These are phyloP conservation scores for Acleris laterana DNA, from an alignment of 2,888 invertebrate genomes.

Conservation along the genomic window DNA sequence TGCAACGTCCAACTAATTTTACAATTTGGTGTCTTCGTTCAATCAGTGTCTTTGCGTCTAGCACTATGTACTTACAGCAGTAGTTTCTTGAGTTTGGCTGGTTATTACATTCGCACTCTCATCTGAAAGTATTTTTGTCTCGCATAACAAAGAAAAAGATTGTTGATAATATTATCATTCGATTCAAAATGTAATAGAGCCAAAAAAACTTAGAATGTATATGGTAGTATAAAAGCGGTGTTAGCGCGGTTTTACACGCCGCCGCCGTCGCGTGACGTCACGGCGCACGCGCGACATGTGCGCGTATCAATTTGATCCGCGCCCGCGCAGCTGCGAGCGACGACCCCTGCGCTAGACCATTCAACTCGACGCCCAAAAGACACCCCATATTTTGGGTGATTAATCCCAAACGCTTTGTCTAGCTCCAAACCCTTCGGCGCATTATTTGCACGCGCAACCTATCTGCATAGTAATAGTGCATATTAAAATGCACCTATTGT, in stretches of 20 bases:
- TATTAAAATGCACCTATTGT: constrained; percentile 67
- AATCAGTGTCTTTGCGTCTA: too few relatives aligned
- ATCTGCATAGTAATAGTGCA: constrained; percentile 68
- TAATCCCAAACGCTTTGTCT: constrained; percentile 76
- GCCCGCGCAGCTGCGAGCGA: constrained; percentile 77
- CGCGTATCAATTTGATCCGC: constrained; percentile 78
- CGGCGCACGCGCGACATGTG: constrained; percentile 60
- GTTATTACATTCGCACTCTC: too few relatives aligned
- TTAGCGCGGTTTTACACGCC: constrained; percentile 32
- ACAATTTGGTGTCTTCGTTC: too few relatives aligned
- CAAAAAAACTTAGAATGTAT: constrained; percentile 4
- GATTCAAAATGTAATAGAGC: too few relatives aligned
- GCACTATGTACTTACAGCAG: too few relatives aligned
- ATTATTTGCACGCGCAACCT: constrained; percentile 68
- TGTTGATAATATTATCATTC: too few relatives aligned
- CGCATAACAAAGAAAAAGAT: too few relatives aligned
- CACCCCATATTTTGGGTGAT: constrained; percentile 73
- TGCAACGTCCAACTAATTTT: too few relatives aligned
- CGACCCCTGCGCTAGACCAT: constrained; percentile 63
- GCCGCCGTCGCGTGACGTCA: constrained; percentile 59
- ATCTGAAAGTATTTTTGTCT: too few relatives aligned
- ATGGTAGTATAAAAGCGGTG: constrained; percentile 20
- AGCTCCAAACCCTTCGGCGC: constrained; percentile 59
- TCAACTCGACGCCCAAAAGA: constrained; percentile 56
- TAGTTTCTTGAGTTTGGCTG: too few relatives aligned